These are phyloP conservation scores for Gymnorhina tibicen DNA, from an alignment of 2,113 vertebrate species.

Conservation along the genomic window DNA sequence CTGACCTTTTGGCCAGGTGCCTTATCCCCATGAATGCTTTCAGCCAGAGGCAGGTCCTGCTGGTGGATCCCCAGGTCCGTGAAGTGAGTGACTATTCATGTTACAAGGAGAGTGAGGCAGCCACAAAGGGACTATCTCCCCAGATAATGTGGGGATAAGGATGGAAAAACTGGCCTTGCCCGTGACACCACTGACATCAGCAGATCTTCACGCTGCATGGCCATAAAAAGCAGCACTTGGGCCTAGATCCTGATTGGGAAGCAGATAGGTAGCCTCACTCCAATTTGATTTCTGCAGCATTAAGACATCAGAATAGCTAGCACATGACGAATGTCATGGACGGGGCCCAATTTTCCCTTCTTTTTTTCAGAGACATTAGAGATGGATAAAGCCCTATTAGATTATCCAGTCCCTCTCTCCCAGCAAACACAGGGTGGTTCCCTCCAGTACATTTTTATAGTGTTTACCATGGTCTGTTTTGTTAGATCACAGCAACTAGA, in stretches of 20 bases:
- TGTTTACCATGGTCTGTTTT: constrained; percentile 68
- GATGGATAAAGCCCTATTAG: constrained; percentile 56
- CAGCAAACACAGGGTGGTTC: constrained; percentile 64
- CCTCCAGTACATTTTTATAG: constrained; percentile 65
- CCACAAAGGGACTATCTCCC: not conserved
- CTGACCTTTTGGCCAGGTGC: not conserved
- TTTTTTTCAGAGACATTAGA: constrained; percentile 40
- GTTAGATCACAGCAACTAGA: constrained; percentile 66
- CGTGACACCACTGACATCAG: constrained; percentile 13
- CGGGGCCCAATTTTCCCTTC: constrained; percentile 54
- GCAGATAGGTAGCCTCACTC: constrained; percentile 54
- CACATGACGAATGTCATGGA: constrained; percentile 60
- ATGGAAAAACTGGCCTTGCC: constrained; percentile 25
- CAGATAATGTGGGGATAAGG: not conserved
- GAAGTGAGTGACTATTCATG: not conserved
- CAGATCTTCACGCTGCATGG: not conserved
- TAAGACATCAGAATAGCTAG: constrained; percentile 58
- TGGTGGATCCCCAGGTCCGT: not conserved
- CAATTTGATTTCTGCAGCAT: constrained; percentile 59
- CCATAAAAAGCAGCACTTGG: constrained; percentile 63
- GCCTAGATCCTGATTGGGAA: constrained; percentile 41
- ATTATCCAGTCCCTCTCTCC: constrained; percentile 58
- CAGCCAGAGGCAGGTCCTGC: not conserved
- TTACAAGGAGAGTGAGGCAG: not conserved
- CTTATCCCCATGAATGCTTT: not conserved